Evolutionary conservation across 2,113 vertebrate species (phyloP).

Genomic region (Eulacestoma nigropectus): DNA sequence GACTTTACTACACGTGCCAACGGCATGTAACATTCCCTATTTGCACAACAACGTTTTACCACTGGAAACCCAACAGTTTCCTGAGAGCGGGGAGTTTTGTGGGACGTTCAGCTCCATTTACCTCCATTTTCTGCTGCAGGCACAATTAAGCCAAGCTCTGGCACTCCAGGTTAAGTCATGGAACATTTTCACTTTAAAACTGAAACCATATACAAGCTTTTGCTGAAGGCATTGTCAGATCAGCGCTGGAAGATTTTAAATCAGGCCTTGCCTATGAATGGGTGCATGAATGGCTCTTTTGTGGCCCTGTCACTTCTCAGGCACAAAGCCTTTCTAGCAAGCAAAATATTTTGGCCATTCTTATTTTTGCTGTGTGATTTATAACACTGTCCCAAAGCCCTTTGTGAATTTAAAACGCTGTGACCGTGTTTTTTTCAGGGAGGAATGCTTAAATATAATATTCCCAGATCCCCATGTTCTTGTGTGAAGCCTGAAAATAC

Average conservation of each 20-base stretch:
- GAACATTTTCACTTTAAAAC: slow-evolving; percentile 17
- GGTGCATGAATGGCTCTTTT: slow-evolving; percentile 21
- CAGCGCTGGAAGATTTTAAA: slow-evolving; percentile 26
- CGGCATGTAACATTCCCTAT: not conserved
- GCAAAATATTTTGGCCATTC: slow-evolving; percentile 27
- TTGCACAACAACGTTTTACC: not conserved
- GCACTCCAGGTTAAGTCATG: not conserved
- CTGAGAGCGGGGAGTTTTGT: not conserved
- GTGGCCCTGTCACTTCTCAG: slow-evolving; percentile 14
- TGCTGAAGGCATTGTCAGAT: slow-evolving; percentile 45
- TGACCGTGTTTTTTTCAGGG: not conserved
- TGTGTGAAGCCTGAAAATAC: not conserved
- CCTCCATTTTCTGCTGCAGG: not conserved
- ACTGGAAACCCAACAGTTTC: not conserved
- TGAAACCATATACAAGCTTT: not conserved
- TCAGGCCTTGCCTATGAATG: slow-evolving; percentile 1
- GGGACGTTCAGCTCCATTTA: not conserved
- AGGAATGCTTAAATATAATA: not conserved
- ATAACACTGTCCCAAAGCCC: not conserved
- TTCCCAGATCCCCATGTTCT: not conserved
- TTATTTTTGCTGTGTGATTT: slow-evolving; percentile 23
- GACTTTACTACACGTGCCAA: not conserved
- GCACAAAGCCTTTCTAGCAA: slow-evolving; percentile 7
- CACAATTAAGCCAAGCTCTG: not conserved
- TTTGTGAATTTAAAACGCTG: not conserved